phyloP scores from a whole-genome alignment of 2,888 invertebrate genomes.

The Sceliomorpha sp. region DNA sequence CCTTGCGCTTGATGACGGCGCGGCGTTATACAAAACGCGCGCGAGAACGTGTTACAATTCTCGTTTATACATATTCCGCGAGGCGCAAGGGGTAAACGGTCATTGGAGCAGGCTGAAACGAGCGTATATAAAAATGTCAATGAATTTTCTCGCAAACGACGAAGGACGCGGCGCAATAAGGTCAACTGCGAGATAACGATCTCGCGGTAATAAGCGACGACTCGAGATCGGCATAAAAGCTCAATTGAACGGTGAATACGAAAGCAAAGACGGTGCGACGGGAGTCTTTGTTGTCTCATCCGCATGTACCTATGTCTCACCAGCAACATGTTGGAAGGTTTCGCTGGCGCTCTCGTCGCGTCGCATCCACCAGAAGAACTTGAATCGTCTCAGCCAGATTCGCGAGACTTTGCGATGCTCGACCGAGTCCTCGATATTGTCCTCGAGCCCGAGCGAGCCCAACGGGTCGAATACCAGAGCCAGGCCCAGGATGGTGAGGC shows the following conservation, averaged over 20 bases:
- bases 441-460: slow-evolving; percentile 80
- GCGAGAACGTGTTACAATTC: too few species aligned
- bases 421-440: slow-evolving; percentile 82
- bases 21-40: too few species aligned
- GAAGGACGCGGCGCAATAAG: slow-evolving; percentile 13
- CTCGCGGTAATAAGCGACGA: slow-evolving; percentile 17
- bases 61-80: too few species aligned
- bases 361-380: slow-evolving; percentile 87
- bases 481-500: slow-evolving; percentile 87
- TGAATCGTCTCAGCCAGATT: slow-evolving; percentile 88
- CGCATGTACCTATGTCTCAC: slow-evolving; percentile 81
- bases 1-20: too few species aligned
- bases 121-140: slow-evolving; percentile 10
- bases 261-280: slow-evolving; percentile 35
- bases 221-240: slow-evolving; percentile 18
- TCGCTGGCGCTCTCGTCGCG: slow-evolving; percentile 89
- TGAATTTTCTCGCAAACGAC: slow-evolving; percentile 7
- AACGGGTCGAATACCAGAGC: slow-evolving; percentile 91
- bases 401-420: slow-evolving; percentile 87
- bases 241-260: slow-evolving; percentile 33
- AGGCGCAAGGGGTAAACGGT: too few species aligned
- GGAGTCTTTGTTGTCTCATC: slow-evolving; percentile 55
- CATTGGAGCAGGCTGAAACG: too few species aligned
- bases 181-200: slow-evolving; percentile 12
- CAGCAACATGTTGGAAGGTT: slow-evolving; percentile 90